Evolutionary conservation across 2,797 vertebrate genomes (phyloP).

Genomic region (Chanos chanos): DNA sequence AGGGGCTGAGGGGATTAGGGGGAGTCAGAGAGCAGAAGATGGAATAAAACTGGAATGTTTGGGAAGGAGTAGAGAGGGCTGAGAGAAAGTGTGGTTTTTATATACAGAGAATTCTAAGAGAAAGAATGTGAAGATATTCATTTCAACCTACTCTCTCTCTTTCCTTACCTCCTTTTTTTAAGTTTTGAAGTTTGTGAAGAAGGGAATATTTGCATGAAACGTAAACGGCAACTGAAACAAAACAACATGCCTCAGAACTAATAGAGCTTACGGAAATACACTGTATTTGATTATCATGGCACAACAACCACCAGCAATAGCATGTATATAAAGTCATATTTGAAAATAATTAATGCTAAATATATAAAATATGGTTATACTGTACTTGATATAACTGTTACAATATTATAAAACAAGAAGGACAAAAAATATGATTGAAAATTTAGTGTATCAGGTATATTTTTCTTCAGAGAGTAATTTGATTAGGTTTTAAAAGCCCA

Average conservation of each 20-base stretch:
- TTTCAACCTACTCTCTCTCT: slow-evolving; percentile 14
- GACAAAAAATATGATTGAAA: slow-evolving; percentile 36
- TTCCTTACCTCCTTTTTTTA: slow-evolving; percentile 43
- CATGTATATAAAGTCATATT: slow-evolving; percentile 24
- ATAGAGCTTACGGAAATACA: slow-evolving; percentile 28
- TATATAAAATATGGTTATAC: slow-evolving; percentile 38
- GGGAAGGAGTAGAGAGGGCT: slow-evolving; percentile 15
- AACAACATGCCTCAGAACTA: slow-evolving; percentile 34
- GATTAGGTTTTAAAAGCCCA: slow-evolving; percentile 45
- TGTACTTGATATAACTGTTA: slow-evolving; percentile 39
- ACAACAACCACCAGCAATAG: slow-evolving; percentile 45
- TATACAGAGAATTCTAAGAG: neutral
- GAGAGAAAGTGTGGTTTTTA: neutral
- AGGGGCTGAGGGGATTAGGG: neutral
- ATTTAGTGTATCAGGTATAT: slow-evolving; percentile 46
- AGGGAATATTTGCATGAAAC: slow-evolving; percentile 42
- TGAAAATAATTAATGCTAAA: slow-evolving; percentile 27
- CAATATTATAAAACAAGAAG: slow-evolving; percentile 27
- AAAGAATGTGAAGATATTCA: neutral
- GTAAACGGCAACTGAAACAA: slow-evolving; percentile 42
- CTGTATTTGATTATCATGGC: slow-evolving; percentile 21
- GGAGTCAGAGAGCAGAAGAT: neutral
- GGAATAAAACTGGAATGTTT: slow-evolving; percentile 10
- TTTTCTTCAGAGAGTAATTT: slow-evolving; percentile 49
- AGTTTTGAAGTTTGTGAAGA: slow-evolving; percentile 39